Percentiles rank a stretch among this genome's conserved stretches.
Conservation (phyloP, 2,888 invertebrate genomes). For the Dryomyza anilis region DNA sequence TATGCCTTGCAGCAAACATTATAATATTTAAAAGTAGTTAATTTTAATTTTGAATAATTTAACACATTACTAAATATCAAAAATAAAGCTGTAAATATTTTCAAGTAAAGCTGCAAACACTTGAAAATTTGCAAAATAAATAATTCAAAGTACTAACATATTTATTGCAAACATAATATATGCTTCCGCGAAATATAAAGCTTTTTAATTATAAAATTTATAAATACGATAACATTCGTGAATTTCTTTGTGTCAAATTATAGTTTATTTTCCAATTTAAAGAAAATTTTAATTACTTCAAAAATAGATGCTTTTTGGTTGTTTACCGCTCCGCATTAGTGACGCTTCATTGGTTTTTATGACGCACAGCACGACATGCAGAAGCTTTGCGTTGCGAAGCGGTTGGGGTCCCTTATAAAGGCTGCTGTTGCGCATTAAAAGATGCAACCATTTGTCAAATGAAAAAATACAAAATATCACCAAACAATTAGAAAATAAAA, state of each 20-base stretch:
- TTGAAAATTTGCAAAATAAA: no score
- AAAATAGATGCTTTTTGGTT: not conserved
- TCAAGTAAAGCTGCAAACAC: no score
- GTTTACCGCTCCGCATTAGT: not conserved
- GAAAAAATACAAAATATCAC: not conserved
- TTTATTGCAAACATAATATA: no score
- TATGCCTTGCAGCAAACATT: no score
- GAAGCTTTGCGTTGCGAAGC: not conserved
- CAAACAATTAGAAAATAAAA: not conserved
- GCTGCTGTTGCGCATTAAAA: not conserved
- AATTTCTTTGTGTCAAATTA: not conserved
- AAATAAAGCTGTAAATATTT: no score
- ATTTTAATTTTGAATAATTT: no score
- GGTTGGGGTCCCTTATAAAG: not conserved
- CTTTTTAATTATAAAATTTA: not conserved
- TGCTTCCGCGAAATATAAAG: not conserved
- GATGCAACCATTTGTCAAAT: not conserved
- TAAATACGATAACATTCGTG: not conserved
- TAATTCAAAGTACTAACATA: no score
- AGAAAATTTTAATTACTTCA: not conserved
- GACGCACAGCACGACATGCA: slow-evolving; percentile 4
- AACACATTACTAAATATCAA: no score
- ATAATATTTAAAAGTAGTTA: no score
- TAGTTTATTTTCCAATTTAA: not conserved
- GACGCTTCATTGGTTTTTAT: slow-evolving; percentile 22